Conservation (phyloP, 2,888 invertebrate genomes). For the Gortyna flavago region DNA sequence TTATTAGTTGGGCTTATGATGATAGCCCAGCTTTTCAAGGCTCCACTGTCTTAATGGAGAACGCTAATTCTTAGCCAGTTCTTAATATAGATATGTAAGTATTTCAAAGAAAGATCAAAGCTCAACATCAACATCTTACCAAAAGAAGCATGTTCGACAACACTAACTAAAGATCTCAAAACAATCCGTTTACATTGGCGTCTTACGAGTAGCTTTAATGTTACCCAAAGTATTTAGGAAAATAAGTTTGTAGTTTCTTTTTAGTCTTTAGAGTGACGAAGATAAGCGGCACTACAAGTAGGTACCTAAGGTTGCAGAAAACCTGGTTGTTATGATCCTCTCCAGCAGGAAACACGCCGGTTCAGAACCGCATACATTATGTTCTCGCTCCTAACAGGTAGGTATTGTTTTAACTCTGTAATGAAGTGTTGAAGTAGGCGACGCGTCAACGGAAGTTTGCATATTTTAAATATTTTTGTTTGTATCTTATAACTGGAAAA, state of each 20-base stretch:
- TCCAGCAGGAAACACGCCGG: background rate
- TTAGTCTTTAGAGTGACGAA: too few species aligned
- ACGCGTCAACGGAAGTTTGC: conserved; percentile 83
- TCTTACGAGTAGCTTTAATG: too few species aligned
- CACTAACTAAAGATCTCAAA: background rate
- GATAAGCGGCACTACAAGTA: background rate
- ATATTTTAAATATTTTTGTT: conserved; percentile 77
- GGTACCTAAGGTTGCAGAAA: background rate
- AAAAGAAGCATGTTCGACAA: background rate
- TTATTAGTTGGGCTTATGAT: background rate
- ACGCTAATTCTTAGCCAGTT: background rate
- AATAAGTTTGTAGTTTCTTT: background rate
- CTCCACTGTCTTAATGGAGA: background rate
- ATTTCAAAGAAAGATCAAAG: background rate
- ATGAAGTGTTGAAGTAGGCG: conserved; percentile 82
- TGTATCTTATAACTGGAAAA: conserved; percentile 42
- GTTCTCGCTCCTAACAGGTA: conserved; percentile 67
- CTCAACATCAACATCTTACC: background rate
- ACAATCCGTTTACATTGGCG: background rate
- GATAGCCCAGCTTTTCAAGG: background rate
- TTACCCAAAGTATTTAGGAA: background rate
- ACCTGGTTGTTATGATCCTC: background rate
- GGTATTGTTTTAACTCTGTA: conserved; percentile 78
- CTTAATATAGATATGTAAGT: background rate
- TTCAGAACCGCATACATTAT: conserved; percentile 40